These are phyloP conservation scores for Bradypodion pumilum DNA, from an alignment of 2,797 vertebrate genomes.

Conservation along the genomic window DNA sequence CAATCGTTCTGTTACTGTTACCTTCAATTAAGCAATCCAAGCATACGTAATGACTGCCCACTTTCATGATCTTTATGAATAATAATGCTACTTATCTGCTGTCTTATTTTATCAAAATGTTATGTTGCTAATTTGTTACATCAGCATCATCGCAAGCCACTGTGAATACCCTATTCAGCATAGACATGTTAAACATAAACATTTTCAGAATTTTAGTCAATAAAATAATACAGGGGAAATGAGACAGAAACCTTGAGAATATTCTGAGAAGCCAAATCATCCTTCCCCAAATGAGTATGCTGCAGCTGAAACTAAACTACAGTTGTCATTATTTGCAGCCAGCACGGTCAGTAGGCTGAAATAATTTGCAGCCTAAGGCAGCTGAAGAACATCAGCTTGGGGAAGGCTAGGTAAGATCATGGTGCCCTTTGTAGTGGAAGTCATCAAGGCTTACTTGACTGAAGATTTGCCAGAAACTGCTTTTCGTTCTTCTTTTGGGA, in stretches of 20 bases:
- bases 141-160: no score
- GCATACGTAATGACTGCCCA: no score
- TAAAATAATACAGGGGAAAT: not conserved
- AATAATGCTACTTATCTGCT: no score
- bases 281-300: not conserved
- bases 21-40: no score
- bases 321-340: not conserved
- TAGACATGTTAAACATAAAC: no score
- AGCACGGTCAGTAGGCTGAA: not conserved
- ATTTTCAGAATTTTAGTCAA: not conserved
- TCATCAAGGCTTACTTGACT: conserved; percentile 74
- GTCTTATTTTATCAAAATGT: no score
- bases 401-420: not conserved
- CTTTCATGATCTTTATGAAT: no score
- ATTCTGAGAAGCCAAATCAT: not conserved
- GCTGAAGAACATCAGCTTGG: not conserved
- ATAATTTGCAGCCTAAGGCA: not conserved
- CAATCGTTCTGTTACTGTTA: no score
- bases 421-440: fast-evolving
- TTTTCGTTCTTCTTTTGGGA: conserved; percentile 87
- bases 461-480: conserved; percentile 83
- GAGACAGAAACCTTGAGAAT: not conserved
- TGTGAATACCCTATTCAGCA: no score
- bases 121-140: no score
- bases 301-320: not conserved